Base-by-base conservation (phyloP, 1,140 invertebrate species). In the Pygmarrhopalites habei region DNA sequence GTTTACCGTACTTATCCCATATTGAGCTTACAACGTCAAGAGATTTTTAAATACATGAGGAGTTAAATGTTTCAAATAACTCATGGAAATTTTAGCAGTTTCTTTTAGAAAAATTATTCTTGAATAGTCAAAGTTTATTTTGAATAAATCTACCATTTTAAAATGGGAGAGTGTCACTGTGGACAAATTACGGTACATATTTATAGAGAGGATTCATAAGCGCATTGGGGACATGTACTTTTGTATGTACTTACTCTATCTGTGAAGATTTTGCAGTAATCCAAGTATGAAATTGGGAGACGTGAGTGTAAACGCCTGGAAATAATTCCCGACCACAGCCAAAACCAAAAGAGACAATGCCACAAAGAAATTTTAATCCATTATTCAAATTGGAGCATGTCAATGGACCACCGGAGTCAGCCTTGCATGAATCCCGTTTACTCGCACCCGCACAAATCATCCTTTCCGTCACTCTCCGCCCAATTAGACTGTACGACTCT, bases 241-340 rank as follows among this genome's bases (percentile, higher is more conserved):
- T n/a, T n/a, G n/a, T n/a, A n/a, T n/a, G n/a, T n/a, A n/a, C 19
- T 53, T 53, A 53, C 29, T 7, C 12, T 25, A 51, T 26, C 28
- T 51, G 7, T 7, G 21, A 3, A 28, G 12, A 14, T 26, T 26
- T 51, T 7, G 5, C n/a, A 3, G 23, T 23, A 35, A 75, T 69
- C 74, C 76, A 77, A 59, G 72, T 70, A 10, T 69, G 53, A 47
- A 73, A 64, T 23, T 39, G 4, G 12, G 62, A 32, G 15, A 82
- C 78, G 59, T 81, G 77, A 0, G 81, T 82, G 60, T 85, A 86
- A 5, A 86, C 80, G 0, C 84, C 81, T 0, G 85, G 84, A 41
- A 78, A 77, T 12, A 75, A 71, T 5, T 73, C 66, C 14, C 75
- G 66, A 1, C 76, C 84, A 71, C 85, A 86, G 0, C 78, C 80